Conservation (phyloP, 2,888 invertebrate species). For the Cataglyphis altisquamis region DNA sequence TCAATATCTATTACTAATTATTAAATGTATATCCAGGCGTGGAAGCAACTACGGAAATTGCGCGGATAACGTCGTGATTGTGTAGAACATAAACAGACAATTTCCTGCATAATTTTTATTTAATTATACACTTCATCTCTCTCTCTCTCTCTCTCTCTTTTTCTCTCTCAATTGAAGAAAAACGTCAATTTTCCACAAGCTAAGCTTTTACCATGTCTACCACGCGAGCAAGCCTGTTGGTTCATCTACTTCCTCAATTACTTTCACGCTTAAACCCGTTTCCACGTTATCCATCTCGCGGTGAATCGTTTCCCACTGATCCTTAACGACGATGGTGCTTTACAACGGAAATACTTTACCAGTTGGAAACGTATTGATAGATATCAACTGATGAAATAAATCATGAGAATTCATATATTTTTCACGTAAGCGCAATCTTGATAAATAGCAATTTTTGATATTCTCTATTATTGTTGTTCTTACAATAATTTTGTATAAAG, state of each 20-base stretch:
- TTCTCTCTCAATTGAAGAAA: conserved; percentile 24
- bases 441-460: background rate
- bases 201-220: conserved; percentile 52
- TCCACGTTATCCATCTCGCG: conserved; percentile 76
- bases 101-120: conserved; percentile 40
- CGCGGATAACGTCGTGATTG: conserved; percentile 23
- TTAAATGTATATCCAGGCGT: conserved; percentile 12
- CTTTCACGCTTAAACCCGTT: conserved; percentile 82
- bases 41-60: conserved; percentile 32
- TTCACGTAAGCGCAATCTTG: background rate
- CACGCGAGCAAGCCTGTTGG: conserved; percentile 58
- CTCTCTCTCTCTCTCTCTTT: conserved; percentile 1
- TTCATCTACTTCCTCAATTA: conserved; percentile 80
- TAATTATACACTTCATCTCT: conserved; percentile 15
- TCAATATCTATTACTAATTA: background rate
- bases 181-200: conserved; percentile 65
- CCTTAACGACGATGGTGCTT: conserved; percentile 53
- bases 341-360: conserved; percentile 54
- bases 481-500: background rate
- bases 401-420: background rate
- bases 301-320: conserved; percentile 76
- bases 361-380: conserved; percentile 18
- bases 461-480: background rate
- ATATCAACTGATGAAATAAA: background rate
- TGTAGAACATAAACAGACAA: conserved; percentile 22